Percentiles rank a stretch among this genome's conserved stretches.
Evolutionary conservation across 2,888 invertebrate species (phyloP).

Genomic region (Pseudococcus viburni): DNA sequence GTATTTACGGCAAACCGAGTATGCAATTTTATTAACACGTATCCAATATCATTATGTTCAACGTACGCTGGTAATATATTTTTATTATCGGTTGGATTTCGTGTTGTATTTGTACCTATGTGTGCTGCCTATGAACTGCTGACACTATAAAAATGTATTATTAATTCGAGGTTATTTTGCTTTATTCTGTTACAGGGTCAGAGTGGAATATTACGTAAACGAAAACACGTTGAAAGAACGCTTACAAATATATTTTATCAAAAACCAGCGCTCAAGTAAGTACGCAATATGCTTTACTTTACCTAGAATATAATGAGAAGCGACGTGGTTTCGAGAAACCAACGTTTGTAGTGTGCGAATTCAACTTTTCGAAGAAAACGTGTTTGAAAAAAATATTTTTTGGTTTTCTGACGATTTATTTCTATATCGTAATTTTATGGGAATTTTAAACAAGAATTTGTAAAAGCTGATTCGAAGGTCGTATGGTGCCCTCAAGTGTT

Average conservation of each 20-base stretch:
- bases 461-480: too few species aligned
- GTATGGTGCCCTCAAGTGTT: too few species aligned
- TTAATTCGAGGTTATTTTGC: background rate
- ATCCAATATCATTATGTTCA: background rate
- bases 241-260: constrained; percentile 98
- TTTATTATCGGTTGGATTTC: background rate
- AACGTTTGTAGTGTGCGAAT: too few species aligned
- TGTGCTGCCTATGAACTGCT: too few species aligned
- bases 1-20: constrained; percentile 13
- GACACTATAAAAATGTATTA: background rate
- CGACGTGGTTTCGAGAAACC: too few species aligned
- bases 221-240: constrained; percentile 99
- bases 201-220: constrained; percentile 99
- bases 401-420: too few species aligned
- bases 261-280: constrained; percentile 98
- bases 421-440: too few species aligned
- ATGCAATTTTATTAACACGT: constrained; percentile 12
- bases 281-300: background rate
- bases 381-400: too few species aligned
- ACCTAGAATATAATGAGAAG: too few species aligned
- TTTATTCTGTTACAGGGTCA: constrained; percentile 85
- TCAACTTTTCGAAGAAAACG: too few species aligned
- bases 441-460: too few species aligned
- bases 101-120: background rate
- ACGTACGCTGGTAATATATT: background rate